Evolutionary conservation across 2,888 invertebrate genomes (phyloP), one percentile per base, ranked within the genome.

Genomic region (Standfussiana lucernea): DNA sequence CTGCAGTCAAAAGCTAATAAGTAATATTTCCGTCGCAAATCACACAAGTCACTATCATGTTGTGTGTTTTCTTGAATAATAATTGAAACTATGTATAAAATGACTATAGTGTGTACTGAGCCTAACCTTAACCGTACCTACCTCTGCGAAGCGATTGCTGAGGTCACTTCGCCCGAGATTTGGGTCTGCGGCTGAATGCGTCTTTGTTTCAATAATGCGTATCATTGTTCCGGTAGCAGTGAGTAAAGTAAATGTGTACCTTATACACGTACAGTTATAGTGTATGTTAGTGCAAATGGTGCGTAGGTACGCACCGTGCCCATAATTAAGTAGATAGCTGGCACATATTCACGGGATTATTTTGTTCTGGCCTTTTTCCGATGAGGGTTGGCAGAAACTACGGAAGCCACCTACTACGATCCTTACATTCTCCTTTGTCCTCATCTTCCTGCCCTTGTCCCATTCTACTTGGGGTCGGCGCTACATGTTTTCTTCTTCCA

Each of bases 201-300:
- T 80, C 88, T 89, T 88, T 88, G 89, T 88, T 88, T 84, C 85
- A 80, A 88, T 84, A 88, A 80, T 84, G 82, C 86, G 80, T 82
- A 75, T 84, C 82, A 87, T 88, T 88, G 85, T 88, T 84, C 78
- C 81, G 83, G 71, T 64, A 69, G 62, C 68, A 70, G 83, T 75
- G 66, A 73, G 61, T 59, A 40, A 42, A 65, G 78, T 79, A 62
- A 86, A 80, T 84, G 77, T 78, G 45, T 83, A 66, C 59, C 77
- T 61, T 50, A 62, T 35, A 24, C 67, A 15, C 56, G 24, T 32
- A 73, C 35, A 66, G 13, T n/a, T n/a, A n/a, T 59, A 18, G 47
- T 64, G 28, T 61, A 42, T 47, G 32, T 70, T 47, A 24, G 70
- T 61, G 40, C 32, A 18, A 53, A 68, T 50, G 8, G 28, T 35